Percentiles rank a stretch among this genome's conserved stretches.
Conservation (phyloP, 2,888 invertebrate genomes). For the Ctena decussata region DNA sequence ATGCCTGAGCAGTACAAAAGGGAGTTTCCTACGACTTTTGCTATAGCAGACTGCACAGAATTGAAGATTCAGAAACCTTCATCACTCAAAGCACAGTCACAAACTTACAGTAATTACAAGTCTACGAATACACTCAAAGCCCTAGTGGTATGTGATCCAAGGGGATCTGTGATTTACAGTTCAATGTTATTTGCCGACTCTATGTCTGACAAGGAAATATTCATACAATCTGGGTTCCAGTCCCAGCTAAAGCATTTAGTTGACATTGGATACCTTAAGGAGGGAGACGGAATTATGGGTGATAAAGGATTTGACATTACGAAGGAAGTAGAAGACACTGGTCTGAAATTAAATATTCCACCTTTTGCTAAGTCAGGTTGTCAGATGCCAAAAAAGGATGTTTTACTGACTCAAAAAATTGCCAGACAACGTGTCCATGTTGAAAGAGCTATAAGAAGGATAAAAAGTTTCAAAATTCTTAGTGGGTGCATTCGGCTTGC, state of each 20-base stretch:
- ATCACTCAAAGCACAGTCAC: slow-evolving; percentile 18
- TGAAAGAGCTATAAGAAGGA: slow-evolving; percentile 20
- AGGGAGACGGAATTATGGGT: slow-evolving; percentile 43
- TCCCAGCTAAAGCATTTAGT: slow-evolving; percentile 22
- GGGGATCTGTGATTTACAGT: slow-evolving; percentile 28
- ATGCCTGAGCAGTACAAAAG: slow-evolving; percentile 31
- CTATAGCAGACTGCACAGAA: slow-evolving; percentile 54
- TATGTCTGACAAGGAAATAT: slow-evolving; percentile 57
- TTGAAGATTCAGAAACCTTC: slow-evolving; percentile 45
- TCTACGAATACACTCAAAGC: slow-evolving; percentile 36
- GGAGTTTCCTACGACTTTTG: slow-evolving; percentile 43
- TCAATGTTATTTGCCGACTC: slow-evolving; percentile 37
- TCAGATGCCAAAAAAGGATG: slow-evolving; percentile 36
- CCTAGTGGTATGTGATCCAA: not conserved
- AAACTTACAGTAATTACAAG: slow-evolving; percentile 44
- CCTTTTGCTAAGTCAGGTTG: slow-evolving; percentile 23
- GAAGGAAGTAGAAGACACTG: slow-evolving; percentile 28
- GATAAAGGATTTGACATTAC: slow-evolving; percentile 45
- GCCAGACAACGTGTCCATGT: slow-evolving; percentile 35
- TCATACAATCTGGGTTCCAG: slow-evolving; percentile 37
- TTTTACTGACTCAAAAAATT: slow-evolving; percentile 31
- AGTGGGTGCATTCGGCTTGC: not conserved
- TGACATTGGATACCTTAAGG: not conserved
- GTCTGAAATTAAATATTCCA: slow-evolving; percentile 30
- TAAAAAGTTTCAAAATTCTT: slow-evolving; percentile 35